A percentile compares a stretch with the other conserved stretches of the same genome.
Conservation (phyloP, 2,888 invertebrate genomes). For the Drosophila subsilvestris region DNA sequence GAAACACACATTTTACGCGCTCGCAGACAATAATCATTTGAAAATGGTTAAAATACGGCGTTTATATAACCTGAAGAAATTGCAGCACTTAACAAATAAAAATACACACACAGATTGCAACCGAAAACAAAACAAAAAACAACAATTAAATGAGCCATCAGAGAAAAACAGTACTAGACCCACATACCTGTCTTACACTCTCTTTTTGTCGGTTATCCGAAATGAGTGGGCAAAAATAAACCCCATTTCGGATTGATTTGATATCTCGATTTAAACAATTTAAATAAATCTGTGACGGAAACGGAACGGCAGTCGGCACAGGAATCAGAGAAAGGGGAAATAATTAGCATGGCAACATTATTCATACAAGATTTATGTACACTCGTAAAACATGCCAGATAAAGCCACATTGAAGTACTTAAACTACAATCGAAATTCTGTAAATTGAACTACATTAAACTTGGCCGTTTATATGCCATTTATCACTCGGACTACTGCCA, state of each 20-base stretch:
- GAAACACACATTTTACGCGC: conserved; percentile 23
- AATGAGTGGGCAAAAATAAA: conserved; percentile 24
- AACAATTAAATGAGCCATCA: conserved; percentile 54
- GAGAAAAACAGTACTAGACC: conserved; percentile 7
- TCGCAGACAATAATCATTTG: conserved; percentile 43
- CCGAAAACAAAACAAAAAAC: conserved; percentile 25
- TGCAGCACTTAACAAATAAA: conserved; percentile 61
- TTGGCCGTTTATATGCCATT: too few relatives aligned
- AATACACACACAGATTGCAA: conserved; percentile 42
- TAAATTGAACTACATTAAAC: too few relatives aligned
- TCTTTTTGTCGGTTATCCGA: conserved; percentile 28
- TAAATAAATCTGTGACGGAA: conserved; percentile 41
- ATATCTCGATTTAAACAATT: conserved; percentile 12
- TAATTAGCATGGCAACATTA: conserved; percentile 26
- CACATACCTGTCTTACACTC: conserved; percentile 28
- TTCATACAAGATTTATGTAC: conserved; percentile 4
- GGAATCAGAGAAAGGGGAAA: conserved; percentile 26
- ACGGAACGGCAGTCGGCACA: conserved; percentile 19
- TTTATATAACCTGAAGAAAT: conserved; percentile 44
- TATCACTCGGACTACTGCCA: too few relatives aligned
- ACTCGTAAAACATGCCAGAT: not conserved
- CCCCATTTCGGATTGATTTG: conserved; percentile 8
- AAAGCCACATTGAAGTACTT: too few relatives aligned
- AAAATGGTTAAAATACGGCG: not conserved
- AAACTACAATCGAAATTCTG: too few relatives aligned